These are phyloP conservation scores for Zaprionus bogoriensis DNA, from an alignment of 2,888 invertebrate genomes.

Conservation along the genomic window DNA sequence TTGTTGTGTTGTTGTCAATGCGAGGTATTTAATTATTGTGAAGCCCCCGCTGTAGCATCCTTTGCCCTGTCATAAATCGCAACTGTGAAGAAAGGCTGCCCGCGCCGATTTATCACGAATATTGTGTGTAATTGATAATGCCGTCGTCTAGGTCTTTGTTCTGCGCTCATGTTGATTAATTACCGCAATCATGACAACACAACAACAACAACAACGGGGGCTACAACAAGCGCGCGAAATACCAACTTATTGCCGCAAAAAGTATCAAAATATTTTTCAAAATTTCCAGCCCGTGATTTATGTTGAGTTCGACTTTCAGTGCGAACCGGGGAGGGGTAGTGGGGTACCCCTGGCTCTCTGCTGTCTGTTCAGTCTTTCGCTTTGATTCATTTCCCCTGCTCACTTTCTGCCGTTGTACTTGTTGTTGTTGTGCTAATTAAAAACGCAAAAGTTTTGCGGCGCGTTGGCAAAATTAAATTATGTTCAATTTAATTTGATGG, in stretches of 20 bases:
- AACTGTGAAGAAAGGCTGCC: conserved; percentile 36
- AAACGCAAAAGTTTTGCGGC: conserved; percentile 67
- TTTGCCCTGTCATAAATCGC: conserved; percentile 62
- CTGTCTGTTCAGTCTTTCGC: conserved; percentile 39
- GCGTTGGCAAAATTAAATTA: conserved; percentile 65
- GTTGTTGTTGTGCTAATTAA: conserved; percentile 66
- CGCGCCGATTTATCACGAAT: conserved; percentile 65
- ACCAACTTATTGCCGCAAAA: conserved; percentile 64
- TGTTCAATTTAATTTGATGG: conserved; percentile 67
- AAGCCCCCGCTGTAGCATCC: too few species aligned
- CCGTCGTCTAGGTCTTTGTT: conserved; percentile 61
- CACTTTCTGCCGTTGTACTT: conserved; percentile 13
- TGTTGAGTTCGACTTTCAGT: conserved; percentile 43
- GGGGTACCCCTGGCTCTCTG: conserved; percentile 46
- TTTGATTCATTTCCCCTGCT: conserved; percentile 63
- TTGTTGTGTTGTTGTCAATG: conserved; percentile 33
- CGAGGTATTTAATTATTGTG: conserved; percentile 60
- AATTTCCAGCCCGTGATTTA: conserved; percentile 66
- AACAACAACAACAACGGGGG: conserved; percentile 22
- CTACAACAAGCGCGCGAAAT: conserved; percentile 27
- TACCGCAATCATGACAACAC: conserved; percentile 61
- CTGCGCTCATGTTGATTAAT: conserved; percentile 64
- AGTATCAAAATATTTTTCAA: conserved; percentile 57
- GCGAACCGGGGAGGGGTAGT: neutral
- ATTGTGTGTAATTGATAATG: conserved; percentile 70